Evolutionary conservation across 1,140 invertebrate genomes (phyloP).

Genomic region (Cherax destructor): DNA sequence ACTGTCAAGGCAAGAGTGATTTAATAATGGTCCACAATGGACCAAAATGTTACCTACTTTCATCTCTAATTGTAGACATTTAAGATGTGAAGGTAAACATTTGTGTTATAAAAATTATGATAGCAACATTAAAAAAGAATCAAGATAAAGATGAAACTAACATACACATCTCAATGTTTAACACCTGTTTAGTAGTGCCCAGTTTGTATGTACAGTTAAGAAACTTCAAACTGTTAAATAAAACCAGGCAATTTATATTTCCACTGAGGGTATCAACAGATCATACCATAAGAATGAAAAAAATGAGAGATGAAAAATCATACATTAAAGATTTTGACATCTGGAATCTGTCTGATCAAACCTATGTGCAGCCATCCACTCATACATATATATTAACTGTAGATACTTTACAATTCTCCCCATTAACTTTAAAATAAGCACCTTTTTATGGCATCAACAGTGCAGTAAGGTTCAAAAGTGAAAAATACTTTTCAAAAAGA

Average conservation of each 20-base stretch:
- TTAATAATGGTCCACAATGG: too few relatives aligned
- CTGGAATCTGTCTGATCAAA: constrained; percentile 4
- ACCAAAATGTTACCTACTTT: too few relatives aligned
- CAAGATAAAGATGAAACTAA: constrained; percentile 13
- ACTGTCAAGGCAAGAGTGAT: too few relatives aligned
- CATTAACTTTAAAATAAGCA: constrained; percentile 22
- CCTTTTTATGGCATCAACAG: constrained; percentile 50
- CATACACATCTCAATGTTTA: constrained; percentile 1
- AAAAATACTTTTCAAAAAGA: constrained; percentile 6
- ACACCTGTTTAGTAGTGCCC: background rate
- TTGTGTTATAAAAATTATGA: background rate
- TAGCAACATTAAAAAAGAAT: background rate
- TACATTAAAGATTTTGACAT: constrained; percentile 13
- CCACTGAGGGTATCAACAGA: background rate
- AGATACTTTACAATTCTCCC: constrained; percentile 6
- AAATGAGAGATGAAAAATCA: background rate
- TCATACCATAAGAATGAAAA: background rate
- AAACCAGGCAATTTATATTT: background rate
- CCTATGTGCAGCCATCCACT: constrained; percentile 16
- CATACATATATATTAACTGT: constrained; percentile 1
- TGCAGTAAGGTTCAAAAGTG: constrained; percentile 22
- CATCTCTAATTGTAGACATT: too few relatives aligned
- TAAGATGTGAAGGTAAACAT: background rate
- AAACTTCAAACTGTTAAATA: background rate
- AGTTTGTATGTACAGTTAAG: too few relatives aligned